Evolutionary conservation across 2,888 invertebrate species (phyloP).

Genomic region (Coleophora deauratella): DNA sequence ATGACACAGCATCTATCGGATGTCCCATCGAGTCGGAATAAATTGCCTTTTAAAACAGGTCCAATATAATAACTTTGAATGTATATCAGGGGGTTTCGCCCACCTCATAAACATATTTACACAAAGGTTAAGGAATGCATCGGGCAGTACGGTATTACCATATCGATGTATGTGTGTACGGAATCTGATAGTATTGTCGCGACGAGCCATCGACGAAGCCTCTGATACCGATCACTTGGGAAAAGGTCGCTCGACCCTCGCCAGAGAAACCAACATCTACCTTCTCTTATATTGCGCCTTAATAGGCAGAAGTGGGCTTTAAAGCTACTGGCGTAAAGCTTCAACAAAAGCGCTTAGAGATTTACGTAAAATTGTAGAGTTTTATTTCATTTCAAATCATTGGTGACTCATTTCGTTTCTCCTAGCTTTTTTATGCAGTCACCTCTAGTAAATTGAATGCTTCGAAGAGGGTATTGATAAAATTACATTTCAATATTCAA

Average conservation of each 20-base stretch:
- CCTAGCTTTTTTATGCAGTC: conserved; percentile 41
- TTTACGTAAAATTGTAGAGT: conserved; percentile 19
- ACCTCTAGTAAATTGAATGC: conserved; percentile 33
- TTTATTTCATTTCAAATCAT: conserved; percentile 49
- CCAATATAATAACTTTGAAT: conserved; percentile 55
- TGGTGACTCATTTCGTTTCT: conserved; percentile 55
- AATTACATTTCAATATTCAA: conserved; percentile 25
- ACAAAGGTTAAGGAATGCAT: conserved; percentile 59
- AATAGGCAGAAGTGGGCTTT: too few relatives aligned
- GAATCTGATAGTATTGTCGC: conserved; percentile 48
- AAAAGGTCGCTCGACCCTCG: conserved; percentile 54
- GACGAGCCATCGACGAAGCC: conserved; percentile 50
- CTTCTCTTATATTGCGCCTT: conserved; percentile 1
- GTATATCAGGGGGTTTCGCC: conserved; percentile 69
- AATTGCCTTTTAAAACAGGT: conserved; percentile 62
- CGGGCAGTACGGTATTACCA: conserved; percentile 45
- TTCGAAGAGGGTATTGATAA: conserved; percentile 25
- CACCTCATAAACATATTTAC: conserved; percentile 69
- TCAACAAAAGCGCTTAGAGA: too few relatives aligned
- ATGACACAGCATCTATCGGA: conserved; percentile 52
- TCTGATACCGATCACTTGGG: conserved; percentile 56
- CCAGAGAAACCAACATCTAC: conserved; percentile 27
- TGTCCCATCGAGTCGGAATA: conserved; percentile 54
- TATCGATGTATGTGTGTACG: conserved; percentile 40
- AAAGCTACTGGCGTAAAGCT: too few relatives aligned